These are phyloP conservation scores for Sebastiscus albofasciatus DNA, from an alignment of 2,797 vertebrate genomes.

Conservation along the genomic window DNA sequence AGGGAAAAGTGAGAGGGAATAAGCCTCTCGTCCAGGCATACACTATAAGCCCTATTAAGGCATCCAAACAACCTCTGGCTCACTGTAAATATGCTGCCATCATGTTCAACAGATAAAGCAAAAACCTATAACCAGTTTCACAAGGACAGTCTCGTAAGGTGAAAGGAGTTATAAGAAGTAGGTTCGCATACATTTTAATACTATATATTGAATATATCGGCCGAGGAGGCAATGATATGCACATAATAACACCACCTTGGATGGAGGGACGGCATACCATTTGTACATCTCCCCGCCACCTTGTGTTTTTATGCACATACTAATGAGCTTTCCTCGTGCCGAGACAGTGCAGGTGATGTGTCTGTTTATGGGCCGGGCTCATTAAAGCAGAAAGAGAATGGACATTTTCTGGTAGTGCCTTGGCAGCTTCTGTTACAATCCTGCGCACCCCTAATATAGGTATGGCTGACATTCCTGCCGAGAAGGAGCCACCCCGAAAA, in stretches of 20 bases:
- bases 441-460: conserved; percentile 18
- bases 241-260: conserved; percentile 58
- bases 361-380: conserved; percentile 57
- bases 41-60: not conserved
- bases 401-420: conserved; percentile 19
- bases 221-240: conserved; percentile 45
- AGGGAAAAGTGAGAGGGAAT: not conserved
- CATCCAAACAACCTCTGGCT: conserved; percentile 18
- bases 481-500: conserved; percentile 27
- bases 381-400: conserved; percentile 63
- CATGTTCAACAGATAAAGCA: conserved; percentile 25
- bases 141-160: conserved; percentile 5
- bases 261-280: conserved; percentile 40
- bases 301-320: conserved; percentile 74
- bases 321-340: conserved; percentile 57
- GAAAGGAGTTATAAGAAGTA: conserved; percentile 8
- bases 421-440: conserved; percentile 44
- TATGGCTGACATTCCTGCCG: conserved; percentile 43
- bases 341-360: conserved; percentile 56
- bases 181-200: conserved; percentile 37
- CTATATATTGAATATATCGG: conserved; percentile 28
- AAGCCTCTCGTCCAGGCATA: not conserved
- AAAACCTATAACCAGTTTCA: conserved; percentile 4
- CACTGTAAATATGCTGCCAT: conserved; percentile 13
- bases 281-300: conserved; percentile 49